Conservation (phyloP, 2,888 invertebrate species). For the Dryococelus australis region DNA sequence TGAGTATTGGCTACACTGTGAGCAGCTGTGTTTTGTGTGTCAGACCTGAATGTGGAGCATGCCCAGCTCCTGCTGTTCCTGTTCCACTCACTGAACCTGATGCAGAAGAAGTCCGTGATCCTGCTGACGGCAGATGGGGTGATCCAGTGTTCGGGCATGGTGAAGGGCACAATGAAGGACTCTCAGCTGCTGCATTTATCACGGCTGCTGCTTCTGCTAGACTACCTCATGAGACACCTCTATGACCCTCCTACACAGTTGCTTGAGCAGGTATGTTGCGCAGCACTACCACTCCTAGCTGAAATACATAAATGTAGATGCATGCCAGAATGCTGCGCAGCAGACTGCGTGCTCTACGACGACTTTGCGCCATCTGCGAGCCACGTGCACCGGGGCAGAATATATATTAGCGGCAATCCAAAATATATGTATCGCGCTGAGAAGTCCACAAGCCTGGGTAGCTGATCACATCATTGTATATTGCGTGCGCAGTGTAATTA, state of each 20-base stretch:
- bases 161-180: constrained; percentile 62
- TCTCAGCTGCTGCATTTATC: constrained; percentile 83
- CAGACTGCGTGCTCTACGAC: too few relatives aligned
- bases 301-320: too few relatives aligned
- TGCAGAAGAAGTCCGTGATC: constrained; percentile 95
- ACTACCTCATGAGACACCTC: constrained; percentile 93
- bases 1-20: too few relatives aligned
- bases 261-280: constrained; percentile 77
- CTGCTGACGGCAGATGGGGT: constrained; percentile 81
- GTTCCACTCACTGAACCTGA: constrained; percentile 92
- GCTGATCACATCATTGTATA: too few relatives aligned
- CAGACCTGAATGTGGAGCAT: constrained; percentile 95
- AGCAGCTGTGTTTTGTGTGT: too few relatives aligned
- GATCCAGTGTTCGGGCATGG: constrained; percentile 70
- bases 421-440: too few relatives aligned
- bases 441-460: too few relatives aligned
- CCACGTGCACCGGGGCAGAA: too few relatives aligned
- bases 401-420: too few relatives aligned
- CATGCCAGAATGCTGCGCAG: too few relatives aligned
- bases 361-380: too few relatives aligned
- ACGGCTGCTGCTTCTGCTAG: constrained; percentile 83
- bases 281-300: not conserved
- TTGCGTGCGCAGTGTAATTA: too few relatives aligned
- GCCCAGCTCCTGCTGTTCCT: constrained; percentile 91
- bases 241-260: constrained; percentile 91